Evolutionary conservation across 2,888 invertebrate genomes (phyloP).

Genomic region (Lycaena phlaeas): DNA sequence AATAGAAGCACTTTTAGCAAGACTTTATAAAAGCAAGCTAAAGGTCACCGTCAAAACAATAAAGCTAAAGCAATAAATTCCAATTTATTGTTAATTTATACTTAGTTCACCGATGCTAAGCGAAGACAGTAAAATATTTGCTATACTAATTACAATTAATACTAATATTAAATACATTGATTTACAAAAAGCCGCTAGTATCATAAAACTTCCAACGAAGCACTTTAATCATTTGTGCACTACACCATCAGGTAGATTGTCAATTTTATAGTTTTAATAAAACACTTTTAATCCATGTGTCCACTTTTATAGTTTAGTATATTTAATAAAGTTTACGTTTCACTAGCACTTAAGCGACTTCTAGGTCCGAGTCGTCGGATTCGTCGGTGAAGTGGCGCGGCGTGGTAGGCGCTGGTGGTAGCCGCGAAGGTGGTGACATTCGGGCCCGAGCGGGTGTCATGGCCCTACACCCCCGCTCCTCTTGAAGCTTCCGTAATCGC

Average conservation of each 20-base stretch:
- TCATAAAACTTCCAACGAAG: background rate
- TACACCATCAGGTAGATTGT: too few species aligned
- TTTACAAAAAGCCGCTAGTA: slow-evolving; percentile 9
- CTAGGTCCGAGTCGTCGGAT: slow-evolving; percentile 83
- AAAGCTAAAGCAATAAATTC: too few species aligned
- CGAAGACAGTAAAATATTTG: slow-evolving; percentile 4
- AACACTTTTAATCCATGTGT: slow-evolving; percentile 3
- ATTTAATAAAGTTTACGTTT: slow-evolving; percentile 5
- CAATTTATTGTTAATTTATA: too few species aligned
- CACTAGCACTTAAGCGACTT: slow-evolving; percentile 77
- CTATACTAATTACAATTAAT: slow-evolving; percentile 1
- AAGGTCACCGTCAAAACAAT: too few species aligned
- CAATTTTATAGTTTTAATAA: too few species aligned
- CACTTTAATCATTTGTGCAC: slow-evolving; percentile 8
- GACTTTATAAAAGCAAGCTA: too few species aligned
- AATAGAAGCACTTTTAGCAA: too few species aligned
- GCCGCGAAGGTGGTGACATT: slow-evolving; percentile 41
- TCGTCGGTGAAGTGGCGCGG: slow-evolving; percentile 74
- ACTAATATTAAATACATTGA: slow-evolving; percentile 7
- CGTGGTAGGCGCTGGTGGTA: slow-evolving; percentile 37
- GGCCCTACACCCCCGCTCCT: slow-evolving; percentile 76
- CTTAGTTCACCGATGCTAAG: background rate
- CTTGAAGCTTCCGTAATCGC: slow-evolving; percentile 84
- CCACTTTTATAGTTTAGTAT: slow-evolving; percentile 6
- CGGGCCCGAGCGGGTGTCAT: slow-evolving; percentile 39